Conservation (phyloP, 2,113 vertebrate species). For the Pygathrix nemaeus region DNA sequence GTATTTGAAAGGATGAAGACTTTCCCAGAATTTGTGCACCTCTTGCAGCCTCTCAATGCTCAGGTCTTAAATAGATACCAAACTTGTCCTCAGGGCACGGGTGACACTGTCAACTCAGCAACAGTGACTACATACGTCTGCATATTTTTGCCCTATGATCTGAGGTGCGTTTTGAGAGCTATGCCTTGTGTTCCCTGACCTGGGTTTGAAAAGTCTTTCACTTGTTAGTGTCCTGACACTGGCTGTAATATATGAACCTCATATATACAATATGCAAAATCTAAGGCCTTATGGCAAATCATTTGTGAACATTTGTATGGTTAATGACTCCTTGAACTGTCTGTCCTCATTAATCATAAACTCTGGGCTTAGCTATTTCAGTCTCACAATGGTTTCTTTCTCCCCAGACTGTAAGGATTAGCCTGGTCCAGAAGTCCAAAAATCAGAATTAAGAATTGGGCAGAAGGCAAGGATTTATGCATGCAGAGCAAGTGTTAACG, state of each 20-base stretch:
- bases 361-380: neutral
- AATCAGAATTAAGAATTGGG: neutral
- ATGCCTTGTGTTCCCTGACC: neutral
- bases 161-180: neutral
- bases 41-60: neutral
- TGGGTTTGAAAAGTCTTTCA: neutral
- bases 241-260: neutral
- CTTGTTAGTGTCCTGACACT: neutral
- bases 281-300: neutral
- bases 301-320: neutral
- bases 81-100: neutral
- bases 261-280: neutral
- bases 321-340: neutral
- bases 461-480: neutral
- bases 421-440: neutral
- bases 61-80: neutral
- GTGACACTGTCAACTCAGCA: neutral
- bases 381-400: neutral
- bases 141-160: neutral
- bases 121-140: neutral
- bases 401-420: neutral
- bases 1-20: neutral
- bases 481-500: neutral
- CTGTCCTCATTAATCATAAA: neutral
- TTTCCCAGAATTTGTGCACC: neutral